Base-by-base conservation (phyloP, 2,888 invertebrate genomes). In the Empis stercorea region DNA sequence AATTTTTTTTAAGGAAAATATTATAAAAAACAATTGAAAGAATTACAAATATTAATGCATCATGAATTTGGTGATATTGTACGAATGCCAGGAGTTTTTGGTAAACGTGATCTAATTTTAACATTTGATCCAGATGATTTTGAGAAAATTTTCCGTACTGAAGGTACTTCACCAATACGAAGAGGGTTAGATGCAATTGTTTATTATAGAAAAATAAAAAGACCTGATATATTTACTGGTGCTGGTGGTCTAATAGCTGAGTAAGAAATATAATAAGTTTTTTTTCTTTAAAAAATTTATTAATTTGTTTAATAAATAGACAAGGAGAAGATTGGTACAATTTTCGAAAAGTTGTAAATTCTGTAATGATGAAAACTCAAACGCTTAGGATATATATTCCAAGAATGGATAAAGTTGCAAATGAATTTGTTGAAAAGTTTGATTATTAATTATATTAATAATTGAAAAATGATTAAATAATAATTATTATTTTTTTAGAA, bases 271-370 rank as follows among this genome's bases (percentile, higher is more conserved):
- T n/a, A n/a, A n/a, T n/a, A n/a, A n/a, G n/a, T 10, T 7, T 38
- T n/a, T 9, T 27, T 36, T 16, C 5, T 32, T 45, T 36, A 17
- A 39, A 17, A 27, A 34, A 42, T 14, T 5, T 15, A 36, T 4
- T 10, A 36, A 10, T 37, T 14, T 30, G 9, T 15, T 44, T n/a
- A n/a, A 32, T 30, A 16, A n/a, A 14, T 57, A 74, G 74, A 20
- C 76, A 81, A 65, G 81, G 79, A 2, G 70, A 74, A 30, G 70
- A 76, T 55, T 82, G 83, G 82, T 73, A 78, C 36, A 70, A 76
- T 45, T 73, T 81, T 48, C 71, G 82, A 17, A 74, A 75, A 5
- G 76, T 76, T 54, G 78, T 79, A 0, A 80, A 81, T 60, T 78
- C 78, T 49, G 72, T 77, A 36, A 68, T 82, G 68, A 65, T 82